These are phyloP conservation scores for Lamprotornis superbus DNA, from an alignment of 2,113 vertebrate genomes.

Conservation along the genomic window DNA sequence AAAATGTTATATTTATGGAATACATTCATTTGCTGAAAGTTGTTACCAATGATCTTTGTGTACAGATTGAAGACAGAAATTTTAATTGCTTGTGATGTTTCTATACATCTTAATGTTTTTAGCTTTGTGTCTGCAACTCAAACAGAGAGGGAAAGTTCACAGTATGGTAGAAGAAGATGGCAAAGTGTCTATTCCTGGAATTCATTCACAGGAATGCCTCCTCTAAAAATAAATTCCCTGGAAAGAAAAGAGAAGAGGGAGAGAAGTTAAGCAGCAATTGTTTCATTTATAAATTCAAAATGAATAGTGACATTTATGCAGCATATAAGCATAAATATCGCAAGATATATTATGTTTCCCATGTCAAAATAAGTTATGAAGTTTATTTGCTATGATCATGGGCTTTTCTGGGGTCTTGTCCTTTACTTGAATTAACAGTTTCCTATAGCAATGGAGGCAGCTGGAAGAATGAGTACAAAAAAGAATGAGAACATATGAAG, in stretches of 20 bases:
- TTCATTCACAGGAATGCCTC: neutral
- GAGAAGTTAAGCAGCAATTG: neutral
- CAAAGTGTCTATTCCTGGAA: neutral
- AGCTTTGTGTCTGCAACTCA: neutral
- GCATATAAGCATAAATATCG: neutral
- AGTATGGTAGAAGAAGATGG: neutral
- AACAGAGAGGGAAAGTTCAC: neutral
- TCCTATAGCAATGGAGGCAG: neutral
- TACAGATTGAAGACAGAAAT: neutral
- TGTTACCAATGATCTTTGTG: neutral
- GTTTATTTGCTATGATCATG: neutral
- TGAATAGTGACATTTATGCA: neutral
- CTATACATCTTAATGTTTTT: neutral
- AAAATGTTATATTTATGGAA: neutral
- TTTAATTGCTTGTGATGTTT: neutral
- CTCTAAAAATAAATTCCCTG: neutral
- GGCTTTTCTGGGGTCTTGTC: neutral
- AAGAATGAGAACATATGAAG: neutral
- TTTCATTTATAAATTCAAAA: neutral
- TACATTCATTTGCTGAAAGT: neutral
- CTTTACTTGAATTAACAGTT: neutral
- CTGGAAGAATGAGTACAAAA: neutral
- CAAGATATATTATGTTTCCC: neutral
- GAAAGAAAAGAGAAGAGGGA: neutral
- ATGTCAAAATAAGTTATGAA: neutral